Evolutionary conservation across 2,113 vertebrate species (phyloP).

Genomic region (Bettongia penicillata): DNA sequence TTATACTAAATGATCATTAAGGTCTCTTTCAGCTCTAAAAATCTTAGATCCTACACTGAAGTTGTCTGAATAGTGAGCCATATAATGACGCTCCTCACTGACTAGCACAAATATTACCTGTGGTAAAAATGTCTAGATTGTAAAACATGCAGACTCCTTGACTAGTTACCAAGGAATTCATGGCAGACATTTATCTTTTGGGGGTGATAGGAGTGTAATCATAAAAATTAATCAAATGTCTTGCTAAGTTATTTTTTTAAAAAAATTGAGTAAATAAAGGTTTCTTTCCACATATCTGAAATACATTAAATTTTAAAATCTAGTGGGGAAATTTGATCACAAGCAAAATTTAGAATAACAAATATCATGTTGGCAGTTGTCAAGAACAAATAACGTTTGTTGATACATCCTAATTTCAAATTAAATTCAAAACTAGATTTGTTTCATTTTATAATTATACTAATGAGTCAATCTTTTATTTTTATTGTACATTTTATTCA

Average conservation of each 20-base stretch:
- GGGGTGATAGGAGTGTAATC: not conserved
- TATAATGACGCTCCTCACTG: slow-evolving; percentile 6
- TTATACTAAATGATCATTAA: not conserved
- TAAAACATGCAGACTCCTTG: not conserved
- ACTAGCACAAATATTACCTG: slow-evolving; percentile 16
- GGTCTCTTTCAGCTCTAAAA: not conserved
- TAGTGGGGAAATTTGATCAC: not conserved
- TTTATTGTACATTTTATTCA: slow-evolving; percentile 59
- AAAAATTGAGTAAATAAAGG: slow-evolving; percentile 19
- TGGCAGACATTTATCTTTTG: slow-evolving; percentile 29
- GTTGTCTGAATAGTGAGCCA: not conserved
- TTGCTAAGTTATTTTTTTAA: not conserved
- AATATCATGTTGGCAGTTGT: not conserved
- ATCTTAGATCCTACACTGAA: not conserved
- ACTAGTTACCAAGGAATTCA: not conserved
- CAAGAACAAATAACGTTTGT: not conserved
- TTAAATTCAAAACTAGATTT: not conserved
- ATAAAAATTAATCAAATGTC: slow-evolving; percentile 31
- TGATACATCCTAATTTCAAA: not conserved
- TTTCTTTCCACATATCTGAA: slow-evolving; percentile 41
- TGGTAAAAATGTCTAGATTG: not conserved
- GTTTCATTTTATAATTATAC: slow-evolving; percentile 11
- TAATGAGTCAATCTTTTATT: slow-evolving; percentile 45
- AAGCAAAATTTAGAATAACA: not conserved
- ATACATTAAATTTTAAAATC: not conserved